Percentiles rank a stretch among this genome's conserved stretches.
Conservation (phyloP, 1,140 invertebrate genomes). For the Andricus grossulariae region DNA sequence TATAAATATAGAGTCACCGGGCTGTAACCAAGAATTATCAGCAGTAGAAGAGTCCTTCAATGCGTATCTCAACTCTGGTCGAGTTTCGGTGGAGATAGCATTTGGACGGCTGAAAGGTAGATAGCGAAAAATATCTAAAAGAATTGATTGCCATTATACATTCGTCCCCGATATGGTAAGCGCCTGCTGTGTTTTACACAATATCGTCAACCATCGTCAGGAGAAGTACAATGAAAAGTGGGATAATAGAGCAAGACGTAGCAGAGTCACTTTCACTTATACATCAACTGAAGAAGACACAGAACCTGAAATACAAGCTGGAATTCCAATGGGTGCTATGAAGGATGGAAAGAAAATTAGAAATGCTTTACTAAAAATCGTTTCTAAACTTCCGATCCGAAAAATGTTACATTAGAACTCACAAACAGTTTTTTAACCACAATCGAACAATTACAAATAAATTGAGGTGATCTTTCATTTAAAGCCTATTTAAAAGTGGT, state of each 20-base stretch:
- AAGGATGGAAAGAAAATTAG: too few relatives aligned
- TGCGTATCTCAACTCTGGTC: too few relatives aligned
- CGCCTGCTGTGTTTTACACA: conserved; percentile 7
- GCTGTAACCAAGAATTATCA: neutral
- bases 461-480: too few relatives aligned
- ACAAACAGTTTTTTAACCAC: too few relatives aligned
- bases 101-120: conserved; percentile 34
- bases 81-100: conserved; percentile 27
- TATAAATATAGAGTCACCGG: too few relatives aligned
- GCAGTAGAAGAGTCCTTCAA: conserved; percentile 31
- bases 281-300: neutral
- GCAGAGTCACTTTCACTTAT: neutral
- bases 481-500: too few relatives aligned
- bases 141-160: conserved; percentile 12
- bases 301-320: too few relatives aligned
- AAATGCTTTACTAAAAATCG: neutral
- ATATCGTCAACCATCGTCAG: neutral
- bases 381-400: neutral
- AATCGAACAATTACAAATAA: too few relatives aligned
- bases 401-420: too few relatives aligned
- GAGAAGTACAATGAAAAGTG: too few relatives aligned
- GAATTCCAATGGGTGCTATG: too few relatives aligned
- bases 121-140: conserved; percentile 21
- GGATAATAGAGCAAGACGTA: neutral
- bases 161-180: conserved; percentile 21